phyloP scores from a whole-genome alignment of 2,113 vertebrate species.

The Antechinus stuartii region DNA sequence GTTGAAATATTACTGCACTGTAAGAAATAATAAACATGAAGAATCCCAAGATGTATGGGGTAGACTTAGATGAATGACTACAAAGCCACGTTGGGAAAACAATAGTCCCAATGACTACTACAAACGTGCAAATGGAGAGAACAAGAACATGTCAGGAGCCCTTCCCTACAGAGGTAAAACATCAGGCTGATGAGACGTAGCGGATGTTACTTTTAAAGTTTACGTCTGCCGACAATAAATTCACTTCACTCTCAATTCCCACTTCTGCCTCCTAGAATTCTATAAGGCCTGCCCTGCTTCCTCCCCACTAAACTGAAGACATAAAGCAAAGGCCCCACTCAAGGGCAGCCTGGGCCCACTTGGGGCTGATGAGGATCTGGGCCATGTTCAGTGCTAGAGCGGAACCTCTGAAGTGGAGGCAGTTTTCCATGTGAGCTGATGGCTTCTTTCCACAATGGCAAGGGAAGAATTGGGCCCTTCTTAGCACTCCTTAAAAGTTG shows the following conservation, averaged over 20 bases:
- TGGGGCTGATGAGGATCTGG: background rate
- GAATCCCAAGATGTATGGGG: background rate
- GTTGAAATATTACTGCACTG: background rate
- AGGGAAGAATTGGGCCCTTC: no score
- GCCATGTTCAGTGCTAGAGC: constrained; percentile 20
- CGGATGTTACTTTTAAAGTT: constrained; percentile 33
- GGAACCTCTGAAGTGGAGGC: background rate
- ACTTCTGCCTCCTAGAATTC: background rate
- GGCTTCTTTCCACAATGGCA: background rate
- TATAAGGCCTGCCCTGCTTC: background rate
- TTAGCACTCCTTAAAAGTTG: no score
- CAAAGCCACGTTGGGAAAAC: constrained; percentile 8
- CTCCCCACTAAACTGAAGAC: background rate
- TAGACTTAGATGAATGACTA: background rate
- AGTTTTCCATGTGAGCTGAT: background rate
- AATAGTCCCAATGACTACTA: background rate
- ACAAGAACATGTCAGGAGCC: constrained; percentile 16
- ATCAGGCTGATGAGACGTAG: background rate
- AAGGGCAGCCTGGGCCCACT: no score
- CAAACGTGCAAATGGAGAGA: background rate
- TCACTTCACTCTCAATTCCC: background rate
- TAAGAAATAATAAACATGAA: background rate
- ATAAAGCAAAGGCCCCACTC: background rate
- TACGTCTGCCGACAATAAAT: constrained; percentile 52
- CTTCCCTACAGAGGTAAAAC: constrained; percentile 13